Evolutionary conservation across 2,888 invertebrate species (phyloP).

Genomic region (Rutpela maculata): DNA sequence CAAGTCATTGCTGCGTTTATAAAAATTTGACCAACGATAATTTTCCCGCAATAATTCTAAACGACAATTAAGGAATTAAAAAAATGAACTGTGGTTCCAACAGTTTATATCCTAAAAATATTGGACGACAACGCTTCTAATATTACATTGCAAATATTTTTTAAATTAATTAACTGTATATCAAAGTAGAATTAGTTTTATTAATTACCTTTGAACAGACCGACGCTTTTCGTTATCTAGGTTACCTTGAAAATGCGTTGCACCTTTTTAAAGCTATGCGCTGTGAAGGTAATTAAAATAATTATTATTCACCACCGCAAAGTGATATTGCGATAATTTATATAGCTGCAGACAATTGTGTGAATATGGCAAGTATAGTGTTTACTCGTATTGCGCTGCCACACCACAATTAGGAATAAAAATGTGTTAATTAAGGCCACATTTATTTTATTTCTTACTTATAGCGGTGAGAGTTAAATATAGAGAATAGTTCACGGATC

Average conservation of each 20-base stretch:
- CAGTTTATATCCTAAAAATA: no score
- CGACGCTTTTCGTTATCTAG: constrained; percentile 16
- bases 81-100: no score
- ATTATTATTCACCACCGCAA: constrained; percentile 10
- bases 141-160: no score
- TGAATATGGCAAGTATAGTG: constrained; percentile 5
- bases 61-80: no score
- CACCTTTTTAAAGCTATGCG: constrained; percentile 9
- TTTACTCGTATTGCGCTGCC: not conserved
- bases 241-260: constrained; percentile 26
- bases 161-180: not conserved
- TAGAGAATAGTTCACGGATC: not conserved
- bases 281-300: constrained; percentile 18
- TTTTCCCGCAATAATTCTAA: no score
- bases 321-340: constrained; percentile 16
- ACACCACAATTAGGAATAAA: no score
- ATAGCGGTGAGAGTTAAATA: not conserved
- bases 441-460: not conserved
- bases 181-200: not conserved
- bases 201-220: not conserved
- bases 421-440: not conserved
- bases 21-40: not conserved
- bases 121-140: no score
- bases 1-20: no score
- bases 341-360: constrained; percentile 18